phyloP scores from a whole-genome alignment of 2,113 vertebrate species.

The Xiphophorus maculatus region DNA sequence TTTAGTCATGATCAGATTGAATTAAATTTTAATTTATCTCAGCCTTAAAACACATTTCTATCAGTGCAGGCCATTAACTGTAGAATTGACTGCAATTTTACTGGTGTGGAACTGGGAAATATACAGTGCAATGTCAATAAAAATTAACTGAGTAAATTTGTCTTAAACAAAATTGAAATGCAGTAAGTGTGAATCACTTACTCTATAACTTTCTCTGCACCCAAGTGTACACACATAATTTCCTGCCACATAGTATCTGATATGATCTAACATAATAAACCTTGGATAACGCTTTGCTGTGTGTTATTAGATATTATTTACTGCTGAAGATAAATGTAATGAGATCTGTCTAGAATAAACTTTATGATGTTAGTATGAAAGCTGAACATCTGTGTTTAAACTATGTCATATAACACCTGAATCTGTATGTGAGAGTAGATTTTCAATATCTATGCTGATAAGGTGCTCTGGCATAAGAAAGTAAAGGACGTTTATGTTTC shows the following conservation, averaged over 20 bases:
- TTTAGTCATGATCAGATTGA: not conserved
- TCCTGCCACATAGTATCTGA: not conserved
- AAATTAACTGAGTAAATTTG: not conserved
- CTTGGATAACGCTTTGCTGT: not conserved
- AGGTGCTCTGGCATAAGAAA: constrained; percentile 1
- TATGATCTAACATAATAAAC: not conserved
- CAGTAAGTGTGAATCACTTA: not conserved
- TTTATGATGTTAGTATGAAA: not conserved
- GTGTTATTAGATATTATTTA: not conserved
- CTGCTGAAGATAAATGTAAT: not conserved
- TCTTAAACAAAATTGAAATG: not conserved
- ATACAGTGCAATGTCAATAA: not conserved
- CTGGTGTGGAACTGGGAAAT: no score
- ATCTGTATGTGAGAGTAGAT: not conserved
- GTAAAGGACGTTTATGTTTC: not conserved
- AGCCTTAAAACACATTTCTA: not conserved
- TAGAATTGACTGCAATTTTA: no score
- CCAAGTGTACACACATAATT: not conserved
- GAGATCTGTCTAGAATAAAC: not conserved
- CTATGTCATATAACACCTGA: not conserved
- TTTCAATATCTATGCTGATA: constrained; percentile 18
- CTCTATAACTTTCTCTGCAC: not conserved
- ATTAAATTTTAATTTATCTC: not conserved
- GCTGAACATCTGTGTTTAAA: constrained; percentile 1
- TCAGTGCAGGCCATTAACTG: not conserved